Base-by-base conservation (phyloP, 1,140 invertebrate genomes). In the Globodera rostochiensis region DNA sequence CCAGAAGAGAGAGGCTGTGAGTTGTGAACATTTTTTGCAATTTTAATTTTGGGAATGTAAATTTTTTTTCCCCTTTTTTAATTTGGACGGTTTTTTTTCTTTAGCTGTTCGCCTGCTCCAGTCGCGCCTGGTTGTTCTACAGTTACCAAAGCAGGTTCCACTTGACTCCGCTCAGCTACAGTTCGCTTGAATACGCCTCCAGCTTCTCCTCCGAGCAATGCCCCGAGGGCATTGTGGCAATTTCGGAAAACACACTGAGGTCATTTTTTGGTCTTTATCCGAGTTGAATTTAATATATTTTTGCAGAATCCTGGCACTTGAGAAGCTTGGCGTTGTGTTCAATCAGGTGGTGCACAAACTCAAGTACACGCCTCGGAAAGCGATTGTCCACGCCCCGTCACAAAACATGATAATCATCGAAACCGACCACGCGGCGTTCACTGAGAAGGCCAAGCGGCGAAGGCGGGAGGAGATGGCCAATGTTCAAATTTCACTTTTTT, bases 201-300 rank as follows among this genome's bases (percentile, higher is more conserved):
- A 96, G 96, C 13, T 99, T 98, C 90, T 95, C 95, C 80, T 98
- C 96, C 80, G 97, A 99, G 91, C 97, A 99, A 90, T 99, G 97
- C 92, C 95, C 96, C 1, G 98, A 99, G 91, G 98, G 97, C 84
- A 97, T 99, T 84, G 98, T 99, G 8, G 97, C 98, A 0, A 99
- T 99, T 90, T 97, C 96, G 0, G 95, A 95, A 0, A 99, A 99
- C 87, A 99, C 97, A 0, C 91, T 99, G 47, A 93, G 96, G 92
- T 92, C n/a, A n/a, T n/a, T 57, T 19, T 7, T 47, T 57, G 36
- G n/a, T 78, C 53, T n/a, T 73, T 88, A 46, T 36, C 82, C 9
- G 9, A 13, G n/a, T n/a, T 76, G 6, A 57, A 73, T 70, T 80
- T 81, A 77, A 88, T 36, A 80, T 91, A 92, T 83, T 83, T 90